Percentiles rank a stretch among this genome's conserved stretches.
phyloP scores from a whole-genome alignment of 2,797 vertebrate species.

The Benthosema pterotum region DNA sequence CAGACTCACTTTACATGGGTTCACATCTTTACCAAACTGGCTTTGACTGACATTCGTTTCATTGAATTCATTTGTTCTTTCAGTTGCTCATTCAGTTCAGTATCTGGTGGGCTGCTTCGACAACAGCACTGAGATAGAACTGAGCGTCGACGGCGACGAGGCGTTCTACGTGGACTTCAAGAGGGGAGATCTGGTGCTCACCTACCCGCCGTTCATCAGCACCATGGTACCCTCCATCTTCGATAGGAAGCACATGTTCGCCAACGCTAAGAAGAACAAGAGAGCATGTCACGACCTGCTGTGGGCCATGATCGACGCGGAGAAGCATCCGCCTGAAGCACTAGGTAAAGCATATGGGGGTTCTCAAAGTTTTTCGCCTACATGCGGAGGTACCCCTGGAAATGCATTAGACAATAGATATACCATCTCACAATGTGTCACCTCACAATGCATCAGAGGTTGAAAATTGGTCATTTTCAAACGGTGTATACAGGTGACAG shows the following conservation, averaged over 20 bases:
- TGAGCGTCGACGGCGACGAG: slow-evolving; percentile 39
- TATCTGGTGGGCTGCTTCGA: slow-evolving; percentile 33
- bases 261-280: rapidly evolving
- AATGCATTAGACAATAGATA: background rate
- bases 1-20: too few relatives aligned
- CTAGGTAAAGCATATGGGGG: slow-evolving; percentile 29
- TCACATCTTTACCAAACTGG: too few relatives aligned
- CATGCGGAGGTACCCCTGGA: background rate
- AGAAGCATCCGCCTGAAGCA: slow-evolving; percentile 10
- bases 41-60: too few relatives aligned
- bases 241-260: background rate
- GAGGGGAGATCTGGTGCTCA: slow-evolving; percentile 3
- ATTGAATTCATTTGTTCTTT: too few relatives aligned
- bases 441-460: background rate
- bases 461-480: too few relatives aligned
- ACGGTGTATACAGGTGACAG: too few relatives aligned
- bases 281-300: rapidly evolving
- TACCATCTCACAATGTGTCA: background rate
- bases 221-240: rapidly evolving
- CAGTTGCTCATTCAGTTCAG: slow-evolving; percentile 25
- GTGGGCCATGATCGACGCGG: rapidly evolving
- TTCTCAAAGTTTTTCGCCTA: too few relatives aligned
- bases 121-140: slow-evolving; percentile 2
- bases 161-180: slow-evolving; percentile 27
- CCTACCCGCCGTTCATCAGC: slow-evolving; percentile 6